These are phyloP conservation scores for Steatornis caripensis DNA, from an alignment of 2,113 vertebrate species.

Conservation along the genomic window DNA sequence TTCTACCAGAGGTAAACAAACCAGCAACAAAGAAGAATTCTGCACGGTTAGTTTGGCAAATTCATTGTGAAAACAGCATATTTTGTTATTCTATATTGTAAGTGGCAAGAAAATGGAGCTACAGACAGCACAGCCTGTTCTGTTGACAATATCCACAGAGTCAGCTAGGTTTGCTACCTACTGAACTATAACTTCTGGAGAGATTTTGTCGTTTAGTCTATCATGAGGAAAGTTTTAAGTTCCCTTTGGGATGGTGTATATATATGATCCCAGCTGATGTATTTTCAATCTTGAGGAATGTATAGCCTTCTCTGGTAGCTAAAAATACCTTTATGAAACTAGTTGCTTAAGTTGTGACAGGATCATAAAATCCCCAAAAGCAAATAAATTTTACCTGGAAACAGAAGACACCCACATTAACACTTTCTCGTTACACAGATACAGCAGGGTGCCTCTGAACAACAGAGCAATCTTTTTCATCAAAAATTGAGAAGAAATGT, in stretches of 20 bases:
- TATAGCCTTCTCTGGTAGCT: not conserved
- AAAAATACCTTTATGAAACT: constrained; percentile 9
- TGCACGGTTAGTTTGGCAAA: not conserved
- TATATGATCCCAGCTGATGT: constrained; percentile 6
- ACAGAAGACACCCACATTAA: not conserved
- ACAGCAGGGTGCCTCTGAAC: not conserved
- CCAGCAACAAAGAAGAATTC: not conserved
- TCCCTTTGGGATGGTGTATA: constrained; percentile 13
- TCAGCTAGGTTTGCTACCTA: not conserved
- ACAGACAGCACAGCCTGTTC: not conserved
- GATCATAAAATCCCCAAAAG: not conserved
- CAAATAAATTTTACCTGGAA: not conserved
- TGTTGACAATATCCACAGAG: not conserved
- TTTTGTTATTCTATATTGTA: not conserved
- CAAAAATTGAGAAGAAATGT: not conserved
- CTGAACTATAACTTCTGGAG: not conserved
- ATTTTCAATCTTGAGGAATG: constrained; percentile 20
- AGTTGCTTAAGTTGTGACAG: not conserved
- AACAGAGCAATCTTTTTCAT: not conserved
- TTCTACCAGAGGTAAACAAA: not conserved
- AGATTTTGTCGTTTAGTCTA: not conserved
- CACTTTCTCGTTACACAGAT: not conserved
- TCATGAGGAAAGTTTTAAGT: constrained; percentile 45
- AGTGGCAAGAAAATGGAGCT: not conserved
- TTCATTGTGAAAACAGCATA: not conserved